These are phyloP conservation scores for Taphrorychus bicolor DNA, from an alignment of 2,888 invertebrate genomes.

Conservation along the genomic window DNA sequence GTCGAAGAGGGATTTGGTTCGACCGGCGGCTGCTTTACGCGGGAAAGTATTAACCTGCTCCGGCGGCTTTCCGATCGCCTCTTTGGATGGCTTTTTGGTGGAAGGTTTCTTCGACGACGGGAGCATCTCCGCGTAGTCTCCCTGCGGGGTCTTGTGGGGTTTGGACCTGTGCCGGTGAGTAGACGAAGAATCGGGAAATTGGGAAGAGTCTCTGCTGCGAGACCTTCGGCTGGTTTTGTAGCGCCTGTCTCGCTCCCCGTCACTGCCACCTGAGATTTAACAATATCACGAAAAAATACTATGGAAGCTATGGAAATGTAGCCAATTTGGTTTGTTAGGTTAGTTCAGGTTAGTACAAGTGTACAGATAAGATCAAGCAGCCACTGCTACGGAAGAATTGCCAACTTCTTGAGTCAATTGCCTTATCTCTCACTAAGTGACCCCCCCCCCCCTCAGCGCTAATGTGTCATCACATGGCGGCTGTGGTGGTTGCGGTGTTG, in stretches of 20 bases:
- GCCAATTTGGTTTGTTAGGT: no score
- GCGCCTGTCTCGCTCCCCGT: constrained; percentile 66
- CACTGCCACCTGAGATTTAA: constrained; percentile 61
- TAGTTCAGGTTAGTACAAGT: no score
- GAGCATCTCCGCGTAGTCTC: constrained; percentile 27
- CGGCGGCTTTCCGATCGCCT: constrained; percentile 36
- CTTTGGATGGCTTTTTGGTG: constrained; percentile 50
- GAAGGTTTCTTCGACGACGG: constrained; percentile 51
- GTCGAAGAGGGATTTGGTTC: constrained; percentile 61
- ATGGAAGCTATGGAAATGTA: no score
- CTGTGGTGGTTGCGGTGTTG: no score
- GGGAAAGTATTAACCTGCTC: constrained; percentile 52
- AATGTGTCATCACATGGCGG: no score
- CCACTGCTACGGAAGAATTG: no score
- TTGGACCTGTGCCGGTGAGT: constrained; percentile 50
- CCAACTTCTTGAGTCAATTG: no score
- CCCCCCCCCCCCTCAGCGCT: no score
- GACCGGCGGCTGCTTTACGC: constrained; percentile 57
- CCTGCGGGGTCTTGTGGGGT: constrained; percentile 42
- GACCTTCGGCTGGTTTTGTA: constrained; percentile 62
- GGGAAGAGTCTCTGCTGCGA: constrained; percentile 56
- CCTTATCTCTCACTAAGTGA: no score
- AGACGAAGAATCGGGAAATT: constrained; percentile 51
- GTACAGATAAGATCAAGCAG: no score
- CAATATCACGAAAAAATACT: no score